phyloP scores from a whole-genome alignment of 2,888 invertebrate genomes.

The Blastobasis lacticolella region DNA sequence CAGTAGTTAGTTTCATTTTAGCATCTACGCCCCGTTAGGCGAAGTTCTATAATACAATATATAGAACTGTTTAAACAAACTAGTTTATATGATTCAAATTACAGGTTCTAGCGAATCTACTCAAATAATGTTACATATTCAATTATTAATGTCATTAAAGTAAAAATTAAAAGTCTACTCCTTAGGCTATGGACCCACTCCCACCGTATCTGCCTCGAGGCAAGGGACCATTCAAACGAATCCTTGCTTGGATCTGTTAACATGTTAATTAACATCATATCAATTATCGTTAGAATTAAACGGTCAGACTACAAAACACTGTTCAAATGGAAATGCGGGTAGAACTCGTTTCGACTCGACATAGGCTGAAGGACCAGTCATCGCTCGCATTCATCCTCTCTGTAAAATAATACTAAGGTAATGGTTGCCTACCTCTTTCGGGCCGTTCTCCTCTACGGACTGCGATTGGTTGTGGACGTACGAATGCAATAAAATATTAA shows the following conservation, averaged over 20 bases:
- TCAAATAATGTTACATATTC: slow-evolving; percentile 42
- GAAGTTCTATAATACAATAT: slow-evolving; percentile 50
- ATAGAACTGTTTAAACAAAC: slow-evolving; percentile 59
- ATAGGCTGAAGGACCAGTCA: slow-evolving; percentile 20
- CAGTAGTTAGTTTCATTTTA: slow-evolving; percentile 53
- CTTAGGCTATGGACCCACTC: slow-evolving; percentile 60
- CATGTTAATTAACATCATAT: slow-evolving; percentile 35
- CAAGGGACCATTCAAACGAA: slow-evolving; percentile 53
- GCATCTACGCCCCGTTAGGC: slow-evolving; percentile 73
- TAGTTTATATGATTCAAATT: slow-evolving; percentile 52
- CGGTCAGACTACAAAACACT: slow-evolving; percentile 2
- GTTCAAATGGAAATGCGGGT: too few species aligned
- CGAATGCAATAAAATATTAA: slow-evolving; percentile 74
- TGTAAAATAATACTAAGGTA: slow-evolving; percentile 38
- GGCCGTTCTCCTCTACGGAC: slow-evolving; percentile 74
- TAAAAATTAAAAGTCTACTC: slow-evolving; percentile 50
- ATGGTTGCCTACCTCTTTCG: slow-evolving; percentile 68
- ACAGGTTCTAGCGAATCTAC: slow-evolving; percentile 70
- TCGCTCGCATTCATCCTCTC: slow-evolving; percentile 15
- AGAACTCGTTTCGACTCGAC: too few species aligned
- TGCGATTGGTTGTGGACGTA: slow-evolving; percentile 74
- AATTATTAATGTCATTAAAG: slow-evolving; percentile 38
- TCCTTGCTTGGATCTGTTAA: slow-evolving; percentile 65
- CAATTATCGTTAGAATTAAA: slow-evolving; percentile 8
- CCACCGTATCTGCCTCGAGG: slow-evolving; percentile 53